Conservation (phyloP, 2,888 invertebrate genomes). For the Phytoseiulus persimilis region DNA sequence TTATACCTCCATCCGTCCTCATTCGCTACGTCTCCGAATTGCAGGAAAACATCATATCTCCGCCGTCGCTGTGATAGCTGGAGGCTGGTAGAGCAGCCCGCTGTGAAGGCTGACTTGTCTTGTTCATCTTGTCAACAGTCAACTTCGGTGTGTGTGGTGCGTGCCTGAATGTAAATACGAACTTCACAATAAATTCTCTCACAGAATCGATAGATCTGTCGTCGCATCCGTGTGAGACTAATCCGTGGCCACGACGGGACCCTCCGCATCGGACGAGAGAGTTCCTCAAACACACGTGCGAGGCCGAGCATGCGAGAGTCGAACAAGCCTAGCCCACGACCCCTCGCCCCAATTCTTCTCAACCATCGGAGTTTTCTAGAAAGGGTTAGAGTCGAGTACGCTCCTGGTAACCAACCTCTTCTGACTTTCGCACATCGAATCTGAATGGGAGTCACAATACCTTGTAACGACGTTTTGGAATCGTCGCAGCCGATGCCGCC, state of each 20-base stretch:
- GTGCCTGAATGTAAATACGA: not conserved
- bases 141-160: constrained; percentile 5
- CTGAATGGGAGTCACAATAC: not conserved
- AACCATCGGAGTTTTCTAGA: not conserved
- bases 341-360: too few species aligned
- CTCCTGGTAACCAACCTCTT: not conserved
- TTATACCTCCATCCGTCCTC: not conserved
- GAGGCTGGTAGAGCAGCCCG: not conserved
- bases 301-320: too few species aligned
- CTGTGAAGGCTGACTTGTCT: not conserved
- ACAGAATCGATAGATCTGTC: not conserved
- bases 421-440: not conserved
- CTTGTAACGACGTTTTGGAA: not conserved
- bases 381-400: not conserved
- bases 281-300: not conserved
- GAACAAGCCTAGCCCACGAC: too few species aligned
- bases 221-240: not conserved
- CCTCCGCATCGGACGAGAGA: not conserved
- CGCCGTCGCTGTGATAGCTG: not conserved
- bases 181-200: not conserved
- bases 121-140: constrained; percentile 5
- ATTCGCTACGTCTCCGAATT: not conserved
- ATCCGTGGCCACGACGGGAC: not conserved
- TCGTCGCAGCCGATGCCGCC: not conserved
- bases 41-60: not conserved